These are phyloP conservation scores for Eupeodes luniger DNA, from an alignment of 2,888 invertebrate species.

Conservation along the genomic window DNA sequence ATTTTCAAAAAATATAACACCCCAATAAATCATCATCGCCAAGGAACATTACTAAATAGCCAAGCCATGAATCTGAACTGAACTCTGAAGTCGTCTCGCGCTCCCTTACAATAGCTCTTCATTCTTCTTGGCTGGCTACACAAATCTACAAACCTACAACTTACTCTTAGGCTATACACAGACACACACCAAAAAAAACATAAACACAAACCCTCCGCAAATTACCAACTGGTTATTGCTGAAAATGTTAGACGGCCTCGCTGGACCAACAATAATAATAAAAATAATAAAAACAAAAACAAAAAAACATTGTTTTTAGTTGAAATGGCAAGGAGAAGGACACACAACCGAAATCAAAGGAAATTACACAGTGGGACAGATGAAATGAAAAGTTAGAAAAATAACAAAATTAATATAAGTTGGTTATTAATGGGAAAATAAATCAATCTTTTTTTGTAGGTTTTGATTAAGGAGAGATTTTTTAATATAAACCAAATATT, in stretches of 20 bases:
- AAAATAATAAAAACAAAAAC: neutral
- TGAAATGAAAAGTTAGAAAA: neutral
- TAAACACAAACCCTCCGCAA: conserved; percentile 62
- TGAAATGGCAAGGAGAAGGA: conserved; percentile 57
- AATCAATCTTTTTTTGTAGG: no score
- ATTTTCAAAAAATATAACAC: conserved; percentile 15
- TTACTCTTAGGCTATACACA: neutral
- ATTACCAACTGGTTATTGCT: conserved; percentile 56
- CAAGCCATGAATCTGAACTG: neutral
- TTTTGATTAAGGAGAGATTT: no score
- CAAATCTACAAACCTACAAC: no score
- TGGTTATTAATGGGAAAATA: no score
- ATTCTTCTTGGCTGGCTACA: no score
- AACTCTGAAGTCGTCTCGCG: conserved; percentile 4
- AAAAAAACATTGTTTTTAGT: conserved; percentile 52
- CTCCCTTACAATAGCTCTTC: neutral
- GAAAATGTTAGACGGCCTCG: conserved; percentile 48
- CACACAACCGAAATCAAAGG: conserved; percentile 19
- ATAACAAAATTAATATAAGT: no score
- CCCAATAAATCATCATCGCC: conserved; percentile 53
- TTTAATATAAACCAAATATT: no score
- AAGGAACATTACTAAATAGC: conserved; percentile 9
- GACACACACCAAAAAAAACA: conserved; percentile 2
- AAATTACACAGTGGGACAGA: neutral
- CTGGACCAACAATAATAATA: conserved; percentile 29